Base-by-base conservation (phyloP, 2,797 vertebrate genomes). In the Hydrolagus colliei region DNA sequence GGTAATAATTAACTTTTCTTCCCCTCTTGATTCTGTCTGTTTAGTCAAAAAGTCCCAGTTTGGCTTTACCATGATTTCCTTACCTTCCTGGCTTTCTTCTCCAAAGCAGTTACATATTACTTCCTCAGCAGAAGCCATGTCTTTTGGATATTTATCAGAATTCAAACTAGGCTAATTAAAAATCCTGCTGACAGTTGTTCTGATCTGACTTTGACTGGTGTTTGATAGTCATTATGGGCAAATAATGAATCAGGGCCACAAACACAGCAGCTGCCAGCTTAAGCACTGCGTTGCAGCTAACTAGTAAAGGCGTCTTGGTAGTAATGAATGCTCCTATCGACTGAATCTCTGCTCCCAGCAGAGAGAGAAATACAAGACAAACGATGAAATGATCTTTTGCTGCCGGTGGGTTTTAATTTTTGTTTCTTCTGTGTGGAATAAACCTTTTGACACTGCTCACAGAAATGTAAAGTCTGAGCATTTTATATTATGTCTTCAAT, bases 221-320 rank as follows among this genome's bases (percentile, higher is more conserved):
- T 96, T 96, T 96, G 95, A 93, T 94, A 94, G 95, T 97, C 96
- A 96, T 97, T 97, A 97, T 95, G 94, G 94, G 94, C 95, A 96
- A 95, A 96, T 96, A 96, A 97, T 96, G 95, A 97, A 96, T 93
- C 93, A 92, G 90, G 91, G 93, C 93, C 93, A 93, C 94, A 91
- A 92, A 94, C 95, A 94, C 91, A 93, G 95, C 95, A 96, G 95
- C 95, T 96, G 95, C 95, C 94, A 94, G 90, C 91, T 92, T 93
- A 93, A 93, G 93, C 93, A 90, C 92, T 89, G 91, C 93, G 92
- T 92, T 92, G 92, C 93, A 88, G 93, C 93, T 91, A 93, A 92
- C 63, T 84, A 52, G 79, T 84, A 71, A 71, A 68, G 79, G 32
- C 79, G 27, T 35, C 79, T 84, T 32, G n/a, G 65, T 84, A 84